Conservation (phyloP, 2,113 vertebrate genomes). For the Tupaia tana region DNA sequence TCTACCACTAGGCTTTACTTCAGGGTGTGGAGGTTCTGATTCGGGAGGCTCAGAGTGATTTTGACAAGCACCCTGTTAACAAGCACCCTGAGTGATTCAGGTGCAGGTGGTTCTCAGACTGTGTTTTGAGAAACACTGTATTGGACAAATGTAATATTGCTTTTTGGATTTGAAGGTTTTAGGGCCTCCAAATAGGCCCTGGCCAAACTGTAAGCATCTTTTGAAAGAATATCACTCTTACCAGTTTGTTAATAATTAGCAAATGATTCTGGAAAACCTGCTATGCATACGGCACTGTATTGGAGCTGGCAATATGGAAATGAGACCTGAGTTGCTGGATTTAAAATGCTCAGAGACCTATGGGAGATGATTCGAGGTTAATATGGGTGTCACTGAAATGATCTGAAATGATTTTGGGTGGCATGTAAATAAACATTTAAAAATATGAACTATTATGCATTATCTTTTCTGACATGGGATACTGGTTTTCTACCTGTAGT, state of each 20-base stretch:
- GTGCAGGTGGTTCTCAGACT: background rate
- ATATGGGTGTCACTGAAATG: too few species aligned
- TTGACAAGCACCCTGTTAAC: background rate
- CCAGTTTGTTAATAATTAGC: background rate
- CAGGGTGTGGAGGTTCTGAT: background rate
- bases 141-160: background rate
- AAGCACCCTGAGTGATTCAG: background rate
- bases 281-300: background rate
- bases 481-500: background rate
- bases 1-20: background rate
- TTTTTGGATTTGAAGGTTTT: background rate
- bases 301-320: background rate
- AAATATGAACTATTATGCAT: background rate
- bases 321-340: fast-evolving
- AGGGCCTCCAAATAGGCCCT: background rate
- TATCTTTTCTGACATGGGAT: background rate
- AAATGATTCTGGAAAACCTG: background rate
- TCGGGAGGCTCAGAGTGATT: background rate
- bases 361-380: background rate
- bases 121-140: background rate
- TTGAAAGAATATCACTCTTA: background rate
- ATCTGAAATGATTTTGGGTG: background rate
- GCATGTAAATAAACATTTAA: background rate
- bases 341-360: background rate
- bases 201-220: background rate